These are phyloP conservation scores for Lamellibrachia satsuma DNA, from an alignment of 2,888 invertebrate species.

Conservation along the genomic window DNA sequence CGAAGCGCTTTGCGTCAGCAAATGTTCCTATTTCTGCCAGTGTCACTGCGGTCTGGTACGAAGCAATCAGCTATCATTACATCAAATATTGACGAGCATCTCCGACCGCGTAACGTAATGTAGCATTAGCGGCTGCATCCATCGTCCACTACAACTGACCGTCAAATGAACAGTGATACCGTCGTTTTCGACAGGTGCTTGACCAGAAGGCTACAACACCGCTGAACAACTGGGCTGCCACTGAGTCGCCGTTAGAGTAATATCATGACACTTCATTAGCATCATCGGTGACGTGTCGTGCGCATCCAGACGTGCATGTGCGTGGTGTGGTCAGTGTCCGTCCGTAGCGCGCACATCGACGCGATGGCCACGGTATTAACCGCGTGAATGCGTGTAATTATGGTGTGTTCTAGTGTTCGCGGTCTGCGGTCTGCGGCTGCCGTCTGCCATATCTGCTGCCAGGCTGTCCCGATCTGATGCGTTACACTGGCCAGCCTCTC, in stretches of 20 bases:
- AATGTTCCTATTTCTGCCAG: neutral
- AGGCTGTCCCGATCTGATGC: neutral
- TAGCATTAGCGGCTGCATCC: neutral
- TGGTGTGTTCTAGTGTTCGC: neutral
- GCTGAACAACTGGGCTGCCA: too few relatives aligned
- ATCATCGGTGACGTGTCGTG: neutral
- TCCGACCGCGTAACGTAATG: neutral
- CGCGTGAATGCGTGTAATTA: neutral
- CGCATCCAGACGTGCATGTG: neutral
- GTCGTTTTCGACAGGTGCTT: neutral
- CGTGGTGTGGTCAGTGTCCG: neutral
- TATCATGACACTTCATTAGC: neutral
- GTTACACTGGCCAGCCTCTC: neutral
- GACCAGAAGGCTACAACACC: neutral
- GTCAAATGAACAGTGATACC: neutral
- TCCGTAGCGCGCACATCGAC: neutral
- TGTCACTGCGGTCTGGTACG: neutral
- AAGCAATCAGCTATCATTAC: neutral
- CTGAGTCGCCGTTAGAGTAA: neutral
- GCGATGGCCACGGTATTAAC: neutral
- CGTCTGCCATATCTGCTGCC: neutral
- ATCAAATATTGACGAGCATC: neutral
- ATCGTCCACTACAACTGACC: neutral
- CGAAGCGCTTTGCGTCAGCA: neutral
- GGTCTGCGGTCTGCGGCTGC: neutral